phyloP scores from a whole-genome alignment of 2,888 invertebrate genomes.

The Leptinotarsa rubiginosa region DNA sequence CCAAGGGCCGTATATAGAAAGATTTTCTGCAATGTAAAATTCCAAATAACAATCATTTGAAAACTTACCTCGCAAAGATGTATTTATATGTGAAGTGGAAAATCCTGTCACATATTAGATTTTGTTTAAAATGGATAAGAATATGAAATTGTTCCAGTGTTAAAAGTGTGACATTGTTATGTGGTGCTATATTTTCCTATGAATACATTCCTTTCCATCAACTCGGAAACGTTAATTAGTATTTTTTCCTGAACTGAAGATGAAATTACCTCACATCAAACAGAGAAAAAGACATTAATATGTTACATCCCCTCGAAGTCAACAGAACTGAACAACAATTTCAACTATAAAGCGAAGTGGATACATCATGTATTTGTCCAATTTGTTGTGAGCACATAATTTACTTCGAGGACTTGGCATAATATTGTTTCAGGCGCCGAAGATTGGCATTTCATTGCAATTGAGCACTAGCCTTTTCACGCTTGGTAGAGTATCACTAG shows the following conservation, averaged over 20 bases:
- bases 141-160: no score
- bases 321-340: neutral
- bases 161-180: no score
- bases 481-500: conserved; percentile 3
- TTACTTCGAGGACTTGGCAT: conserved; percentile 16
- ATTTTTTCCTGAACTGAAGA: neutral
- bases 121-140: no score
- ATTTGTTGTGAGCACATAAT: conserved; percentile 16
- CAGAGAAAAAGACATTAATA: neutral
- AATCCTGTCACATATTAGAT: no score
- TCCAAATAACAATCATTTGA: no score
- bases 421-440: conserved; percentile 9
- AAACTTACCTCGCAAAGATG: no score
- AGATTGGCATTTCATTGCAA: conserved; percentile 15
- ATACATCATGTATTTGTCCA: conserved; percentile 8
- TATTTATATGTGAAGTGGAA: no score
- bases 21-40: no score
- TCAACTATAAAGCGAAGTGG: neutral
- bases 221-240: no score
- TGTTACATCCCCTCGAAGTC: neutral
- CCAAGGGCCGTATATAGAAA: no score
- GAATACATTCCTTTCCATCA: no score
- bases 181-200: no score
- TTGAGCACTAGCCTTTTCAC: conserved; percentile 2
- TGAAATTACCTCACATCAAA: neutral